phyloP scores from a whole-genome alignment of 23 tunicate genomes.

The Corella eumyota region DNA sequence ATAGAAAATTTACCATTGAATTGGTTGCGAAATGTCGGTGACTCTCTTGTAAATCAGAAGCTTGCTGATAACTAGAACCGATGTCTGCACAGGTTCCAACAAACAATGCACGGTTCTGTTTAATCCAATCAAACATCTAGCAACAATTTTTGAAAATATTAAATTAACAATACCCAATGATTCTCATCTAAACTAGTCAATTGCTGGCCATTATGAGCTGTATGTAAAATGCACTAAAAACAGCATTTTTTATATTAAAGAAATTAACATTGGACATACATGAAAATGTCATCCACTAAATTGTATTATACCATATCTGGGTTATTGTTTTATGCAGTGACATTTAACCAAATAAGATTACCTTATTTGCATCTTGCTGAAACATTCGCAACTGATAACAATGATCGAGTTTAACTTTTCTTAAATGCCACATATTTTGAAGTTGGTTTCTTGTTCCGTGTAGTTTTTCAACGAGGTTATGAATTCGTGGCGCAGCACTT shows the following conservation, averaged over 20 bases:
- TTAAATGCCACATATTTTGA: constrained; percentile 60
- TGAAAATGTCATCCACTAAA: too few relatives aligned
- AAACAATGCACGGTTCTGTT: constrained; percentile 66
- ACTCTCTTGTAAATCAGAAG: constrained; percentile 77
- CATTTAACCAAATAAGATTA: too few relatives aligned
- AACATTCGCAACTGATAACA: constrained; percentile 78
- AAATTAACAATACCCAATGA: too few relatives aligned
- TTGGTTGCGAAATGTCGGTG: constrained; percentile 89
- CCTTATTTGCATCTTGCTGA: constrained; percentile 87
- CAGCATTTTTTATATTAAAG: too few relatives aligned
- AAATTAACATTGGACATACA: too few relatives aligned
- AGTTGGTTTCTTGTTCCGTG: constrained; percentile 56
- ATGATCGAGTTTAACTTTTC: constrained; percentile 69
- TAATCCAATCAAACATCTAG: constrained; percentile 97
- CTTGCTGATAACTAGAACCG: constrained; percentile 49
- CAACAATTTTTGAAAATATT: not conserved
- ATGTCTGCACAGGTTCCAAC: constrained; percentile 59
- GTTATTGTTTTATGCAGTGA: too few relatives aligned
- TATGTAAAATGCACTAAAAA: too few relatives aligned
- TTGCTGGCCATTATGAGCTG: too few relatives aligned
- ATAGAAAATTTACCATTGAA: constrained; percentile 87
- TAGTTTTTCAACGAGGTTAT: constrained; percentile 67
- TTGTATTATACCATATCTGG: too few relatives aligned
- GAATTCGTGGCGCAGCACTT: constrained; percentile 83
- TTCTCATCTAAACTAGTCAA: too few relatives aligned